Conservation (phyloP, 1,140 invertebrate genomes). For the Hyphantria cunea region DNA sequence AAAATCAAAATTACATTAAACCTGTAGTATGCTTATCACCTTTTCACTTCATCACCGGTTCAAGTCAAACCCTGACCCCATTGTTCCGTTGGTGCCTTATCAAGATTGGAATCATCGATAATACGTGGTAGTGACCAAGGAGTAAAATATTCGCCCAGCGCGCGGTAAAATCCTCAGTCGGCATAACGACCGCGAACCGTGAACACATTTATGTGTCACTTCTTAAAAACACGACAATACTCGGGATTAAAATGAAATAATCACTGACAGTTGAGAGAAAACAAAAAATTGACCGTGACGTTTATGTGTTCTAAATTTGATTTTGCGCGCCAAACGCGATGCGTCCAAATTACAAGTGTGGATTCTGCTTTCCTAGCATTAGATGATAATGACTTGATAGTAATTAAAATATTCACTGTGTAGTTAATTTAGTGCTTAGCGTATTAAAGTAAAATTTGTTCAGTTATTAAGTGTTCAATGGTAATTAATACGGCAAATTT, state of each 20-base stretch:
- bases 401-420: conserved; percentile 14
- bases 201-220: conserved; percentile 42
- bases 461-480: conserved; percentile 1
- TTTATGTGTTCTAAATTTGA: conserved; percentile 34
- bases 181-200: conserved; percentile 53
- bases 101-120: conserved; percentile 73
- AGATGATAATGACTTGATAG: conserved; percentile 13
- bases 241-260: conserved; percentile 30
- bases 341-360: conserved; percentile 19
- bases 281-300: conserved; percentile 30
- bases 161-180: conserved; percentile 58
- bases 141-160: conserved; percentile 38
- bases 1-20: conserved; percentile 10
- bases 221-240: conserved; percentile 18
- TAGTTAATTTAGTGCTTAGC: not conserved
- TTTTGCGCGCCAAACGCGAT: conserved; percentile 31
- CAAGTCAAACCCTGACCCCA: conserved; percentile 66
- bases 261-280: conserved; percentile 24
- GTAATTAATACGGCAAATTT: no score
- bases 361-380: conserved; percentile 5
- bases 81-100: conserved; percentile 50
- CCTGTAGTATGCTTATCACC: not conserved
- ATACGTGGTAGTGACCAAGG: conserved; percentile 61
- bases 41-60: conserved; percentile 43
- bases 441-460: conserved; percentile 10